A percentile compares a stretch with the other conserved stretches of the same genome.
Evolutionary conservation across 2,888 invertebrate species (phyloP).

Genomic region (Thalpophila matura): DNA sequence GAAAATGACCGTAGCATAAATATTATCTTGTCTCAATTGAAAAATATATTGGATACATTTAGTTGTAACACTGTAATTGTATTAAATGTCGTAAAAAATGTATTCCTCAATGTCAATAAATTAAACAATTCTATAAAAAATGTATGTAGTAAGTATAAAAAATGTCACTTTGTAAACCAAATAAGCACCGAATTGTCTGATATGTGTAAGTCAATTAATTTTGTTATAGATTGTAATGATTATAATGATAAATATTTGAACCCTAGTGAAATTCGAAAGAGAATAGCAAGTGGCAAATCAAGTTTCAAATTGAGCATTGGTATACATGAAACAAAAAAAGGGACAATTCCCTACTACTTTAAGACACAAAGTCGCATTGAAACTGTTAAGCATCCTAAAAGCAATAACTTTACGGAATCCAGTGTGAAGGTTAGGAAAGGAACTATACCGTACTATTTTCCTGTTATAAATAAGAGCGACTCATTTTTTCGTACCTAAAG

Average conservation of each 20-base stretch:
- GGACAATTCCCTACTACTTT: constrained; percentile 17
- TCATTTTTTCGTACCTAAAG: background rate
- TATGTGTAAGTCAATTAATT: constrained; percentile 4
- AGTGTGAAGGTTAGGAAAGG: no score
- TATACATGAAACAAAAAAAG: background rate
- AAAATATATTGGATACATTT: constrained; percentile 9
- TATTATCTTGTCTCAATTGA: constrained; percentile 2
- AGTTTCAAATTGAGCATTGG: background rate
- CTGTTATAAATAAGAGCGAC: background rate
- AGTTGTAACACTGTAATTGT: constrained; percentile 5
- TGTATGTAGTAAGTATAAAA: constrained; percentile 11
- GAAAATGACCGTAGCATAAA: constrained; percentile 8
- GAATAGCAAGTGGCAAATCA: constrained; percentile 9
- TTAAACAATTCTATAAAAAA: constrained; percentile 10
- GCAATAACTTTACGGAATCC: no score
- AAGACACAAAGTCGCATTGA: background rate
- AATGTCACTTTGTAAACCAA: constrained; percentile 9
- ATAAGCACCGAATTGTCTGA: background rate
- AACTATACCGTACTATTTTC: constrained; percentile 1
- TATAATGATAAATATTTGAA: constrained; percentile 7
- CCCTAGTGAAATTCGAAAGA: constrained; percentile 7
- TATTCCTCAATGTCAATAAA: background rate
- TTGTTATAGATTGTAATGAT: constrained; percentile 1
- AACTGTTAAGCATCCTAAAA: no score
- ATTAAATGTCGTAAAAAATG: constrained; percentile 3